Evolutionary conservation across 1,140 invertebrate genomes (phyloP), one percentile per base, ranked within the genome.

Genomic region (Asbolus verrucosus): DNA sequence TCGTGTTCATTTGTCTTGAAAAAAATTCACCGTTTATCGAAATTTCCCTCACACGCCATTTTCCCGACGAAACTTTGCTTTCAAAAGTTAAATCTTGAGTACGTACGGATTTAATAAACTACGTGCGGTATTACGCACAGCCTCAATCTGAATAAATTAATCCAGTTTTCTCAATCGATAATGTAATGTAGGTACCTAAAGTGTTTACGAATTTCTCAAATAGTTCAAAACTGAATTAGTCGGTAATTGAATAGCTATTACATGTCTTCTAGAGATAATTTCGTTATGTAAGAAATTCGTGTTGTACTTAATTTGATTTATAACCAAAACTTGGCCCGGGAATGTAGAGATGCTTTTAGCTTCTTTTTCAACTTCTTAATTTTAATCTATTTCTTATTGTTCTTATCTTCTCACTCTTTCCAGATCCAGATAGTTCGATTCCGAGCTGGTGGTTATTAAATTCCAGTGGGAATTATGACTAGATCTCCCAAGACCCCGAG

Each of bases 1-100:
- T 54, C 21, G 21, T 14, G 21, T 6, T 9, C 46, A 54, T 54
- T 54, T 24, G 19, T 54, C 18, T 54, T 14, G 11, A 13, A 54
- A 54, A 54, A 24, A n/a, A 9, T 54, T 21, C 5, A 2, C 6
- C 6, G n/a, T n/a, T n/a, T n/a, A n/a, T n/a, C 33, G 2, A 36
- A 5, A 36, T 11, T 11, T 2, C 5, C 33, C 24, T 27, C 24
- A 8, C 3, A 8, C 24, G 8, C 3, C 24, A 27, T 3, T 8
- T 8, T 27, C 24, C 24, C 3, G 24, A 27, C 24, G 3, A 27
- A 4, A 3, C 24, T 8, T 36, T 36, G 11, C 11, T 11, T 2
- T 36, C n/a, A 36, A 36, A 36, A 11, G 33, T 36, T 36, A 36
- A 36, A 36, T 36, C 33, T 36, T 36, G 6, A 3, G 2, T n/a